Evolutionary conservation across 2,888 invertebrate species (phyloP).

Genomic region (Galeopsomyia nigrocyanea): DNA sequence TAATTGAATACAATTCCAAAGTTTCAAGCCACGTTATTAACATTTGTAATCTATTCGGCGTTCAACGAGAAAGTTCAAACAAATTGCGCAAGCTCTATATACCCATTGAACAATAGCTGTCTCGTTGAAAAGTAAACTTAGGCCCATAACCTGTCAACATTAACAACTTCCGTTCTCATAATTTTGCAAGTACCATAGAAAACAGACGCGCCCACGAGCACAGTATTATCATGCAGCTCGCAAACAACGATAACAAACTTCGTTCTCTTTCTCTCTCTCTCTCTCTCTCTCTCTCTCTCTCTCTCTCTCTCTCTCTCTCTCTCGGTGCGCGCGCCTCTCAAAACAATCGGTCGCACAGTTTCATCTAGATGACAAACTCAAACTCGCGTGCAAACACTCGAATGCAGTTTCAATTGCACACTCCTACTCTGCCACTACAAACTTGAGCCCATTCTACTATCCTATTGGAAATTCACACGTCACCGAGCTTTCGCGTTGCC

Average conservation of each 20-base stretch:
- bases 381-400: constrained; percentile 17
- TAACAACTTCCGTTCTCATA: no score
- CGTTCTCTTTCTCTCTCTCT: background rate
- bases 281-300: background rate
- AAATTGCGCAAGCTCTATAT: no score
- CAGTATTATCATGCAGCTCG: constrained; percentile 1
- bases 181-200: no score
- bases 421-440: constrained; percentile 4
- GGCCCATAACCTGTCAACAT: no score
- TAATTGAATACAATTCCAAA: constrained; percentile 6
- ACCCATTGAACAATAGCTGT: no score
- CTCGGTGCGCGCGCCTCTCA: background rate
- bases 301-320: background rate
- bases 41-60: no score
- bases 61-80: no score
- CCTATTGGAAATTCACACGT: no score
- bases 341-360: constrained; percentile 11
- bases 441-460: background rate
- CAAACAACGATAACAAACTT: background rate
- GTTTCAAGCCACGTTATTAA: no score
- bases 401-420: constrained; percentile 29
- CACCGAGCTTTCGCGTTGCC: no score
- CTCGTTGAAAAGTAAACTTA: no score
- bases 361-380: constrained; percentile 23
- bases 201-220: background rate